A percentile compares a stretch with the other conserved stretches of the same genome.
These are phyloP conservation scores for Tetraodon nigroviridis DNA, from an alignment of 2,113 vertebrate species.

Conservation along the genomic window DNA sequence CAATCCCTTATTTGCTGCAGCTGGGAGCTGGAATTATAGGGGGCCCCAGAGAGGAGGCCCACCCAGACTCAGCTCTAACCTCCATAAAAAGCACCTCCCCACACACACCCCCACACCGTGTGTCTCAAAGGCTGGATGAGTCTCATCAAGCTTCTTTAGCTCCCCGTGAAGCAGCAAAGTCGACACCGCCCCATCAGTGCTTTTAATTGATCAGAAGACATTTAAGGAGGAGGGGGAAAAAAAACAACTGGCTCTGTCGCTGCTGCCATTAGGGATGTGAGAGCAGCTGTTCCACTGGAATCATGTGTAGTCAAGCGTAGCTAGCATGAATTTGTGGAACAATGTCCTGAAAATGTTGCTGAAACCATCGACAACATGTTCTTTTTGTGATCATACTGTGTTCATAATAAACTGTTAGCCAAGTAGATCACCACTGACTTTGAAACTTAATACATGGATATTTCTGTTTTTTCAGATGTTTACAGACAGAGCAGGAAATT, in stretches of 20 bases:
- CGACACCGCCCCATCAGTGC: slow-evolving; percentile 53
- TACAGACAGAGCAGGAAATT: no score
- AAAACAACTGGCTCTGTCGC: slow-evolving; percentile 45
- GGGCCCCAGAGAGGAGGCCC: slow-evolving; percentile 60
- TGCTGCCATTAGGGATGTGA: slow-evolving; percentile 37
- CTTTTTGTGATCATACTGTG: neutral
- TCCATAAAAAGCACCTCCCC: slow-evolving; percentile 42
- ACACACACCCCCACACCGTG: slow-evolving; percentile 25
- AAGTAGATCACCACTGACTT: no score
- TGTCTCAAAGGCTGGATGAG: slow-evolving; percentile 54
- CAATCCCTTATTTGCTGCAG: slow-evolving; percentile 58
- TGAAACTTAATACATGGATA: no score
- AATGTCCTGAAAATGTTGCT: neutral
- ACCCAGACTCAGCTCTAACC: slow-evolving; percentile 54
- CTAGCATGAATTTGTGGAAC: neutral
- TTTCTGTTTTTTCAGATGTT: no score
- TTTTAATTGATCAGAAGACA: slow-evolving; percentile 65
- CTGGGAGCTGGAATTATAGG: slow-evolving; percentile 58
- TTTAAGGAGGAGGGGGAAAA: slow-evolving; percentile 35
- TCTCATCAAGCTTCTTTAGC: slow-evolving; percentile 61
- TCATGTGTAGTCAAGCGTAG: slow-evolving; percentile 9
- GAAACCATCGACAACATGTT: neutral
- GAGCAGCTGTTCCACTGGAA: slow-evolving; percentile 47
- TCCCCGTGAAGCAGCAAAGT: slow-evolving; percentile 40
- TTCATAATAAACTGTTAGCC: neutral